Base-by-base conservation (phyloP, 2,797 vertebrate genomes). In the Enteromius radiatus region DNA sequence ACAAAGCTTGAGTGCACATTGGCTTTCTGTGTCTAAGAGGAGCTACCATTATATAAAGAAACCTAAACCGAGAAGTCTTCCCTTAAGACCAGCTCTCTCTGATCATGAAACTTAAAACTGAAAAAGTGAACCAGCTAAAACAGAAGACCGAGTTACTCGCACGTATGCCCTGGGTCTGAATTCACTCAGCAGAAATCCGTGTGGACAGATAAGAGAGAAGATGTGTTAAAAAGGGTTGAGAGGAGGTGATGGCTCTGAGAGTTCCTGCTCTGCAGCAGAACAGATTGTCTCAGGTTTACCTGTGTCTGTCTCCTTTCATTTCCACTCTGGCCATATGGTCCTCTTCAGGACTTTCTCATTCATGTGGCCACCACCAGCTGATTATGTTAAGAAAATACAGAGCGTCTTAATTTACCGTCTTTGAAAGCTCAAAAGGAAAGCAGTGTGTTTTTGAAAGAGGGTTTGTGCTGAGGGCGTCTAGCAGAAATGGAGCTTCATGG, bases 251-350 rank as follows among this genome's bases (percentile, higher is more conserved):
- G 17, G 56, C 31, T 80, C 64, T 68, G 33, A 75, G 69, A 68
- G 75, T 61, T 61, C 59, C 59, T 28, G 56, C 23, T 61, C 23
- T 61, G 59, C 12, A 19, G 54, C 74, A 7, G 38, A 64, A 68
- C 76, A 36, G 14, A 23, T 33, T 81, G 84, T 49, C 59, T 84
- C 43, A 80, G 73, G 80, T 88, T 89, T 86, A 88, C 88, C 88
- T 87, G 84, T 77, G 47, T 82, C 78, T 67, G 89, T 87, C 88
- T 81, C 67, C 19, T 86, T 84, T 91, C 78, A 91, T 93, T 92
- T 84, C 88, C 88, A 84, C 4, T 8, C 47, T 65, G 78, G 81
- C 81, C 90, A 84, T 45, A 33, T 31, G 85, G 59, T 36, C n/a
- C n/a, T 61, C 87, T 88, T 86, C n/a, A 70, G 75, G 10, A 82